Percentiles rank a stretch among this genome's conserved stretches.
Evolutionary conservation across 2,797 vertebrate genomes (phyloP).

Genomic region (Characodon lateralis): DNA sequence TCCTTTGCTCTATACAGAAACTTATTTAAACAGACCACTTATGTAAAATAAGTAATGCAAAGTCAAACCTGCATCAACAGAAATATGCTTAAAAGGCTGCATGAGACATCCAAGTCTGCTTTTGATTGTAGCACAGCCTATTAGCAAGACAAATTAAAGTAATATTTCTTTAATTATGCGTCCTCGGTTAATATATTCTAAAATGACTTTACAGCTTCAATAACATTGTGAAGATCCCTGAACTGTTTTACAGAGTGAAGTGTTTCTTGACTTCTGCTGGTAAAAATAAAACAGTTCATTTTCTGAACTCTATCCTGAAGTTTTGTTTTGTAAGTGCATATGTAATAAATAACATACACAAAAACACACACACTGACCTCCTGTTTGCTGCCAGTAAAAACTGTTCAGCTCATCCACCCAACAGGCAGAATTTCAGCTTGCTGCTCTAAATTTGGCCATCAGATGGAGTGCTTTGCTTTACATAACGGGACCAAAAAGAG

Average conservation of each 20-base stretch:
- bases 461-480: constrained; percentile 35
- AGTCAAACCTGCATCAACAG: not conserved
- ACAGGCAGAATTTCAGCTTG: not conserved
- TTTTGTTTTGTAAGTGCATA: not conserved
- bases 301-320: not conserved
- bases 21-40: not conserved
- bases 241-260: not conserved
- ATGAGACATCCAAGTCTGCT: not conserved
- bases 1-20: not conserved
- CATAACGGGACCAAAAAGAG: not conserved
- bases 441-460: constrained; percentile 32
- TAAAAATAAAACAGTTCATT: not conserved
- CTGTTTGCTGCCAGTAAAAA: not conserved
- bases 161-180: not conserved
- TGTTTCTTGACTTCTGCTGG: not conserved
- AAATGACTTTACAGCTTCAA: not conserved
- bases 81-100: not conserved
- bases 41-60: not conserved
- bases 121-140: not conserved
- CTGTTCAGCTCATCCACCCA: not conserved
- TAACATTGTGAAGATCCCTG: not conserved
- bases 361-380: not conserved
- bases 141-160: not conserved
- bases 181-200: not conserved
- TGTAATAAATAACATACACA: not conserved